These are phyloP conservation scores for Rhizomys pruinosus DNA, from an alignment of 2,113 vertebrate genomes.

Conservation along the genomic window DNA sequence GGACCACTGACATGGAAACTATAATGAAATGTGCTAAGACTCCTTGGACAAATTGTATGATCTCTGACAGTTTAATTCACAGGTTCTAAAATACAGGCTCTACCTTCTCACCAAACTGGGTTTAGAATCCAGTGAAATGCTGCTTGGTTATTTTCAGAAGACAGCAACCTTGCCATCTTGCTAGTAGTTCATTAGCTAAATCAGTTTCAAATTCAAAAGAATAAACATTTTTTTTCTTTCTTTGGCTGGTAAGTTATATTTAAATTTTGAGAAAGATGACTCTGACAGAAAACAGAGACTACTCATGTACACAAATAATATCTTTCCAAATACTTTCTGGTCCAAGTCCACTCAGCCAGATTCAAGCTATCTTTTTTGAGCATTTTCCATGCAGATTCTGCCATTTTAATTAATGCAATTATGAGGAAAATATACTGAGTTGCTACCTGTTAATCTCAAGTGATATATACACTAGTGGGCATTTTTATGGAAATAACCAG, in stretches of 20 bases:
- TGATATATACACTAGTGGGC: background rate
- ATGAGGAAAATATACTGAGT: slow-evolving; percentile 8
- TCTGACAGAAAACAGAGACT: slow-evolving; percentile 28
- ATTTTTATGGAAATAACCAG: slow-evolving; percentile 22
- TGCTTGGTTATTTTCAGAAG: background rate
- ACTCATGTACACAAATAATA: background rate
- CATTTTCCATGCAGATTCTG: background rate
- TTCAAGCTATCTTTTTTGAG: slow-evolving; percentile 27
- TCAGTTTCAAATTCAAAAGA: slow-evolving; percentile 39
- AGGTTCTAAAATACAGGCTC: background rate
- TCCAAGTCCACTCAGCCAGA: background rate
- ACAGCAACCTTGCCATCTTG: slow-evolving; percentile 1
- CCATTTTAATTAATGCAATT: background rate
- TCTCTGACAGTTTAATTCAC: slow-evolving; percentile 6
- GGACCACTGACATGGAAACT: background rate
- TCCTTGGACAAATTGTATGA: background rate
- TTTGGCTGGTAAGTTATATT: slow-evolving; percentile 6
- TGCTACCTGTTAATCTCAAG: slow-evolving; percentile 33
- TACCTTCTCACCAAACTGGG: background rate
- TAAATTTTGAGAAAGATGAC: slow-evolving; percentile 26
- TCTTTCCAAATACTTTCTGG: background rate
- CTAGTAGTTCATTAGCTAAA: slow-evolving; percentile 39
- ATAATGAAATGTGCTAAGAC: background rate
- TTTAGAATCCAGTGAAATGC: background rate
- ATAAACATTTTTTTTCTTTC: background rate